Percentiles rank a stretch among this genome's conserved stretches.
phyloP scores from a whole-genome alignment of 1,140 invertebrate species.

The Brevipalpus yothersi region DNA sequence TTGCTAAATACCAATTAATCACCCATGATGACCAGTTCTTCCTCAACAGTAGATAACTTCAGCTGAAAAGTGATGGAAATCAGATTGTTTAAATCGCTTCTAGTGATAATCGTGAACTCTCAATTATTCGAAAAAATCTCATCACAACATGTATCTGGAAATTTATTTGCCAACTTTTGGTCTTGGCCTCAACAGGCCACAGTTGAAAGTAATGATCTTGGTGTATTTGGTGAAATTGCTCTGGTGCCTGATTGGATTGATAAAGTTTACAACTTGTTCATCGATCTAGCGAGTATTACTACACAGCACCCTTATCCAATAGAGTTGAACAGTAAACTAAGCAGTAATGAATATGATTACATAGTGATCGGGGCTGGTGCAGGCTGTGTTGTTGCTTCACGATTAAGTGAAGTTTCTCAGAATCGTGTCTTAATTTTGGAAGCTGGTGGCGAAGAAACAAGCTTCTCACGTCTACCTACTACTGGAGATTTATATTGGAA shows the following conservation, averaged over 20 bases:
- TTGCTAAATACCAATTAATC: too few relatives aligned
- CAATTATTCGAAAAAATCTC: too few relatives aligned
- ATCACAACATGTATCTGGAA: too few relatives aligned
- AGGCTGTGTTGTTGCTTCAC: background rate
- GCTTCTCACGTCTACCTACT: background rate
- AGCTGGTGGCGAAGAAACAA: background rate
- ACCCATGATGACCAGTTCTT: too few relatives aligned
- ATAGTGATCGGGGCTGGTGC: background rate
- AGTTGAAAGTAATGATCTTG: too few relatives aligned
- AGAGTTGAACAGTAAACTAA: slow-evolving; percentile 45
- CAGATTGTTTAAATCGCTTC: too few relatives aligned
- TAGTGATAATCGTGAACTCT: too few relatives aligned
- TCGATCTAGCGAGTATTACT: slow-evolving; percentile 62
- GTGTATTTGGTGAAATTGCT: too few relatives aligned
- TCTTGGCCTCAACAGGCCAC: too few relatives aligned
- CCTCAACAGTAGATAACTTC: too few relatives aligned
- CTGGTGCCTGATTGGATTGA: slow-evolving; percentile 24
- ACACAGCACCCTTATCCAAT: slow-evolving; percentile 57
- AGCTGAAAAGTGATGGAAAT: too few relatives aligned
- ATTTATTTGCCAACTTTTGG: too few relatives aligned
- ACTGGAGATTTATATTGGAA: background rate
- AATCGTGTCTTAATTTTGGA: background rate
- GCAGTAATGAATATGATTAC: slow-evolving; percentile 1
- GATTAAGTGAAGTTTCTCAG: background rate
- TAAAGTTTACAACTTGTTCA: slow-evolving; percentile 63